Base-by-base conservation (phyloP, 2,113 vertebrate species). In the Pseudolaguvia tuberculata region DNA sequence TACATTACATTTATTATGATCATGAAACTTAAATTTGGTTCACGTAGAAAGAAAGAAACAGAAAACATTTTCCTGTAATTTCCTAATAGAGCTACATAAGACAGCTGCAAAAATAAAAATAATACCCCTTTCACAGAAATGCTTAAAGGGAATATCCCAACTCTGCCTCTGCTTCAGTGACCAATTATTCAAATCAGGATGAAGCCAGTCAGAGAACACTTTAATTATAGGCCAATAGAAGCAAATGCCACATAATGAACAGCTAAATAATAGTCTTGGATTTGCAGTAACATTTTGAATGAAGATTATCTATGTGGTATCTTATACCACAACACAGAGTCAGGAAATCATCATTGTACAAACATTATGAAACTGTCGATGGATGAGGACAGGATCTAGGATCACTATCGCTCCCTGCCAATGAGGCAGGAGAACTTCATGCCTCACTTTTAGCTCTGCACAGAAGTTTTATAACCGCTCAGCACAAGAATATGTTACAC, bases 141-240 rank as follows among this genome's bases (percentile, higher is more conserved):
- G 42, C 45, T 72, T 50, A 35, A 42, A 79, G 59, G 27, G 52
- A 52, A 76, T 78, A 80, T 75, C 68, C 73, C 82, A 75, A 66
- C 71, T 63, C 72, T 61, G 78, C 53, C 81, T 82, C 65, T 74
- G 79, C 75, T 79, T 84, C 77, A 80, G 68, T 76, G 70, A 82
- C 84, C 85, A 85, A 88, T 89, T 88, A 86, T 85, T 87, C 61
- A 89, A 87, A 87, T 87, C 83, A 56, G 82, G 79, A 78, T 77
- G 77, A 87, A 86, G 80, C 81, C 82, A 81, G 78, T 84, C 83
- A 77, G 83, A 81, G 81, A 87, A 85, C 83, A 82, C 79, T 86
- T 80, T 87, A 86, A 87, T 88, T 89, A 87, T 50, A 86, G 82
- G 81, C 74, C 73, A 80, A 77, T 78, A 79, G 75, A 83, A 87